Evolutionary conservation across 2,113 vertebrate species (phyloP), one percentile per base, ranked within the genome.

Genomic region (Taurulus bubalis): DNA sequence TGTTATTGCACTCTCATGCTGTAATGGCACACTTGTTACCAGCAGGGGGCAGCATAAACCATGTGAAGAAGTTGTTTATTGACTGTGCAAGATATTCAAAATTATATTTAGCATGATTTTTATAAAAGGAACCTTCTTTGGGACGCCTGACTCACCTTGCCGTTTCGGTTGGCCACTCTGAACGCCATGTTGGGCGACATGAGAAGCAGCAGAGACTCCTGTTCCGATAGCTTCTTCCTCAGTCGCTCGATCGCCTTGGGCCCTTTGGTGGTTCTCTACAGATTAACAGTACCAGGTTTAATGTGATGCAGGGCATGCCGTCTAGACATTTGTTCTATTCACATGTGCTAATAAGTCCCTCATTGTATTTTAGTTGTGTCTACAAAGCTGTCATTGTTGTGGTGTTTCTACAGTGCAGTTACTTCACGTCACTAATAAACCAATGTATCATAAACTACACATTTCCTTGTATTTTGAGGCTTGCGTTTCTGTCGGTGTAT

Each of bases 171-270:
- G 87, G 97, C 96, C 0, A 98, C 97, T 14, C 96, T 93, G 94
- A 99, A 98, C 2, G 98, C 97, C 96, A 98, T 98, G 92, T 92
- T 97, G 42, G 98, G 98, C 1, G 97, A 99, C 96, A 96, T 97
- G 75, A 98, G 94, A 24, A 99, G 95, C 0, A 99, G 94, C 85
- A 99, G 91, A 0, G 97, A 98, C 72, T 99, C 97, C 86, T 99
- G 97, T 65, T 99, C 98, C 0, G 96, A 96, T 3, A 99, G 94
- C 91, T 98, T 99, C 94, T 99, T 99, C 93, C 94, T 97, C 89
- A 99, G 93, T 26, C 98, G 94, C 90, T 99, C 98, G 0, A 97
- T 91, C 65, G 90, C 96, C 47, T 97, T 97, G 83, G 96, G 94
- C 84, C 96, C 97, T 88, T 99, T 99, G 83, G 97, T 97, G 1